A percentile compares a stretch with the other conserved stretches of the same genome.
phyloP scores from a whole-genome alignment of 1,140 invertebrate species.

The Drosophila lacteicornis region DNA sequence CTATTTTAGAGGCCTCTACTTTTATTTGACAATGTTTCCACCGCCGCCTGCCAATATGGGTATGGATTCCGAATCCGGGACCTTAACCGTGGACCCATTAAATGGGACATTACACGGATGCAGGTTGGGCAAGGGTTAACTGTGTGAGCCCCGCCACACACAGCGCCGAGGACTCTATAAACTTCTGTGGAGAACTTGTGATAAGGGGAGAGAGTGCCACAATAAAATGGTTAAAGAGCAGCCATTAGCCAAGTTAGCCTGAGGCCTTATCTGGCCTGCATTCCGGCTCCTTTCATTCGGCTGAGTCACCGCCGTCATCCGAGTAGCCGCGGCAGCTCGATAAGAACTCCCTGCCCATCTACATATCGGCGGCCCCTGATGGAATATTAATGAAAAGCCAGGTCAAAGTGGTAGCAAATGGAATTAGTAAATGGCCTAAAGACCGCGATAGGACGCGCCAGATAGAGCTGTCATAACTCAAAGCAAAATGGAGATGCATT shows the following conservation, averaged over 20 bases:
- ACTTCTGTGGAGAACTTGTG: constrained; percentile 35
- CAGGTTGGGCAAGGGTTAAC: constrained; percentile 51
- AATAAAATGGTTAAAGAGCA: constrained; percentile 81
- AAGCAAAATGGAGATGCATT: constrained; percentile 45
- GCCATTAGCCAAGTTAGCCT: constrained; percentile 77
- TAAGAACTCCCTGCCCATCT: constrained; percentile 42
- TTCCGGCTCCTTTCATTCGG: constrained; percentile 39
- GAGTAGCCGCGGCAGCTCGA: constrained; percentile 25
- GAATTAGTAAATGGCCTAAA: constrained; percentile 60
- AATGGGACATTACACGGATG: constrained; percentile 41
- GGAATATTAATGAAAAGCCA: constrained; percentile 71
- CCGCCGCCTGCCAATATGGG: constrained; percentile 52
- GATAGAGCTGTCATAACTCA: constrained; percentile 48
- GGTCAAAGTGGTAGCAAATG: constrained; percentile 74
- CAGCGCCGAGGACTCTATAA: constrained; percentile 11
- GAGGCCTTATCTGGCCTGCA: constrained; percentile 46
- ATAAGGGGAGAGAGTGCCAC: constrained; percentile 73
- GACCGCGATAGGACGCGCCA: constrained; percentile 50
- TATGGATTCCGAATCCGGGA: constrained; percentile 36
- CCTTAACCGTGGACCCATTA: constrained; percentile 56
- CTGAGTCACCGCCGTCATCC: constrained; percentile 65
- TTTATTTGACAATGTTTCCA: constrained; percentile 75
- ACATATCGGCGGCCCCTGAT: constrained; percentile 41
- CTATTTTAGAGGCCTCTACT: constrained; percentile 82
- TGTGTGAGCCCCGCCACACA: constrained; percentile 31